Conservation (phyloP, 2,113 vertebrate genomes). For the Rhea pennata region DNA sequence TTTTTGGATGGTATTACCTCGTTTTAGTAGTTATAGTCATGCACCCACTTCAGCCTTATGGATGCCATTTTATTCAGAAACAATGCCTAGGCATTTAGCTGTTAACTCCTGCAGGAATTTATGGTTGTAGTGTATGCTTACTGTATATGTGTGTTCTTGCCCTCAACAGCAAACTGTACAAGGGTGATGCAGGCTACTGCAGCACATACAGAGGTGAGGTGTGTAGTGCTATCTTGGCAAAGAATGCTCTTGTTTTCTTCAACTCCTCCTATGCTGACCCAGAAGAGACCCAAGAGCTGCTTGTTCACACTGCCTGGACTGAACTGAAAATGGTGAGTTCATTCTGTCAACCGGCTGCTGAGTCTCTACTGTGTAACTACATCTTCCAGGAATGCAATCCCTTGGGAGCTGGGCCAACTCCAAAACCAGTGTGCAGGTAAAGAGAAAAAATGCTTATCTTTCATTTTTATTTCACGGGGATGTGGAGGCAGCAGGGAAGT, state of each 20-base stretch:
- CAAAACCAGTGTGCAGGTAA: constrained; percentile 96
- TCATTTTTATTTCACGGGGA: not conserved
- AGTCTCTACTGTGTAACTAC: constrained; percentile 88
- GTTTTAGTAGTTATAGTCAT: not conserved
- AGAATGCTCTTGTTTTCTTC: constrained; percentile 90
- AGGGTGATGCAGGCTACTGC: constrained; percentile 89
- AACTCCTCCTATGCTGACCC: constrained; percentile 89
- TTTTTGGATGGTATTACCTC: not conserved
- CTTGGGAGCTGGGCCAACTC: constrained; percentile 83
- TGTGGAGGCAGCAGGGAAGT: not conserved
- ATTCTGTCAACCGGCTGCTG: constrained; percentile 84
- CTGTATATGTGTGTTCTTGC: not conserved
- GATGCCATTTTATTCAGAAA: not conserved
- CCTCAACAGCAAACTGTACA: constrained; percentile 82
- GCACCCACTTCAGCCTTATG: not conserved
- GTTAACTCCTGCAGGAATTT: not conserved
- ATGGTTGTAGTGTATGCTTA: not conserved
- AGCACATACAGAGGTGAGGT: constrained; percentile 90
- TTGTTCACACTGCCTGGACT: constrained; percentile 85
- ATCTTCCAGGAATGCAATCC: constrained; percentile 92
- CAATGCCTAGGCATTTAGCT: not conserved
- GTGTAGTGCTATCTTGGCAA: constrained; percentile 80
- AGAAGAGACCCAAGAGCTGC: constrained; percentile 89
- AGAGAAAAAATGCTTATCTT: not conserved
- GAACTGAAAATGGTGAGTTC: constrained; percentile 85